These are phyloP conservation scores for Prunella himalayana DNA, from an alignment of 2,113 vertebrate genomes.

Conservation along the genomic window DNA sequence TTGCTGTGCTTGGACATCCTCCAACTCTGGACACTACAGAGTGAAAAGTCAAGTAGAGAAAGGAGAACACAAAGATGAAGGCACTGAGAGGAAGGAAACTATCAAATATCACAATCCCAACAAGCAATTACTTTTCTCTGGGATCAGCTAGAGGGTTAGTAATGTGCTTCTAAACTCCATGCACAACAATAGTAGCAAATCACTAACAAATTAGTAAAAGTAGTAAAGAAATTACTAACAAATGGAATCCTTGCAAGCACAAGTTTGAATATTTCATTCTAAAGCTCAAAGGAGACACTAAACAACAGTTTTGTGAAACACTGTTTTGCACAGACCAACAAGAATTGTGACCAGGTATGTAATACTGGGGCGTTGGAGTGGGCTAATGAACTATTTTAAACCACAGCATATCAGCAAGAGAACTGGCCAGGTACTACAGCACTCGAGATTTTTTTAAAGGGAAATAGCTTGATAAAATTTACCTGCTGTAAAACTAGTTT, in stretches of 20 bases:
- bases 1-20: slow-evolving; percentile 22
- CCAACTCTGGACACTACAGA: slow-evolving; percentile 13
- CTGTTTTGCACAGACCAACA: background rate
- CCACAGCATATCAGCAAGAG: background rate
- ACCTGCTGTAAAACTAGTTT: background rate
- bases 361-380: background rate
- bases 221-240: background rate
- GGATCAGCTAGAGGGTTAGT: background rate
- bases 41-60: slow-evolving; percentile 5
- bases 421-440: background rate
- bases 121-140: slow-evolving; percentile 1
- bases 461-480: background rate
- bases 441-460: background rate
- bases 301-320: background rate
- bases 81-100: slow-evolving; percentile 46
- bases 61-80: slow-evolving; percentile 16
- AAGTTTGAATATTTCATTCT: background rate
- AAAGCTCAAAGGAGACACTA: background rate
- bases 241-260: background rate
- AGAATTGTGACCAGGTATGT: background rate
- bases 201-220: background rate
- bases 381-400: background rate
- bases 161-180: background rate
- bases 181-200: background rate
- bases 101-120: slow-evolving; percentile 22